Percentiles rank a stretch among this genome's conserved stretches.
These are phyloP conservation scores for Melozone crissalis DNA, from an alignment of 2,113 vertebrate species.

Conservation along the genomic window DNA sequence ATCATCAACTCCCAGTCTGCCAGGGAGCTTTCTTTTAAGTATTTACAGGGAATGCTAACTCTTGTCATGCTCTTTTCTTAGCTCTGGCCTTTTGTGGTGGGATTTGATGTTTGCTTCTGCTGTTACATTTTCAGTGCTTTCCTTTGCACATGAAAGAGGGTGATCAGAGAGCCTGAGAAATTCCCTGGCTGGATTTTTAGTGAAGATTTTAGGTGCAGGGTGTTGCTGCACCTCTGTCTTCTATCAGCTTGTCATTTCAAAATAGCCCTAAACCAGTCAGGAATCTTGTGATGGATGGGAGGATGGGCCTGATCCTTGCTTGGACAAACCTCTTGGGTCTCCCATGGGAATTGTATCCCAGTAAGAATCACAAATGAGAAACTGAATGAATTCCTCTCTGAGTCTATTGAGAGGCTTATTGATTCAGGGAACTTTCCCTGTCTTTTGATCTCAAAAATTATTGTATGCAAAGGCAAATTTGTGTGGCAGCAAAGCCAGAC, in stretches of 20 bases:
- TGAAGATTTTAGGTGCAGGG: neutral
- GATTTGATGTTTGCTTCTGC: neutral
- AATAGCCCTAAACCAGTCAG: neutral
- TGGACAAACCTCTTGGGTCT: neutral
- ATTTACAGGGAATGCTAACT: neutral
- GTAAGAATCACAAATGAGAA: neutral
- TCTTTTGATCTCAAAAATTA: neutral
- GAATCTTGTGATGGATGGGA: neutral
- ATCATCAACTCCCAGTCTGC: neutral
- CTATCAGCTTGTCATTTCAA: neutral
- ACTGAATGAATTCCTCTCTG: neutral
- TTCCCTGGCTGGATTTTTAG: neutral
- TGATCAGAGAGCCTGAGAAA: neutral
- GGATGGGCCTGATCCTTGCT: neutral
- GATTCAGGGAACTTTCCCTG: neutral
- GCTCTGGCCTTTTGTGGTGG: neutral
- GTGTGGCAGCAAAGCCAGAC: neutral
- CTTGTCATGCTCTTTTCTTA: neutral
- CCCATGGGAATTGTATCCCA: neutral
- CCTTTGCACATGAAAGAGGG: neutral
- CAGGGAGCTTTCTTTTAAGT: neutral
- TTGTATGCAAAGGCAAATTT: neutral
- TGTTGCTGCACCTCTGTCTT: neutral
- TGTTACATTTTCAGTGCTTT: neutral
- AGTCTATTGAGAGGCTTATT: neutral